Conservation (phyloP, 2,888 invertebrate species). For the Pycnomerus fuliginosus region DNA sequence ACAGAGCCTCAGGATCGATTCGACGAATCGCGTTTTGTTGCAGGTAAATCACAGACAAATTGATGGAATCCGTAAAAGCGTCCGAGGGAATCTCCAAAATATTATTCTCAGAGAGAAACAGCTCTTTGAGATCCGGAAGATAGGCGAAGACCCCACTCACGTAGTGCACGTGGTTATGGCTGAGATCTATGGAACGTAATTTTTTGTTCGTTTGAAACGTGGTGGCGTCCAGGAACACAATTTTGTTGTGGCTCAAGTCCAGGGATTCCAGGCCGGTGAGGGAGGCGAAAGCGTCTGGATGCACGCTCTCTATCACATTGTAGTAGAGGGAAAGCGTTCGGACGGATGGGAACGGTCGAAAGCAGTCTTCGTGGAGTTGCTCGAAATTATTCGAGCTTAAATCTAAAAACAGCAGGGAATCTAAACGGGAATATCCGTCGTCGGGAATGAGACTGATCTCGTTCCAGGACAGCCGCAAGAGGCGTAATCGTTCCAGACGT, state of each 20-base stretch:
- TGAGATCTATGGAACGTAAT: slow-evolving; percentile 79
- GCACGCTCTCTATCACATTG: slow-evolving; percentile 77
- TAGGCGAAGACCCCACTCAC: slow-evolving; percentile 81
- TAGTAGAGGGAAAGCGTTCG: slow-evolving; percentile 80
- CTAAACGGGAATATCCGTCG: slow-evolving; percentile 69
- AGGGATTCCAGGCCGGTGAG: slow-evolving; percentile 76
- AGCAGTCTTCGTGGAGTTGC: slow-evolving; percentile 73
- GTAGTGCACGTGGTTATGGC: slow-evolving; percentile 86
- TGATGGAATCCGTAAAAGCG: slow-evolving; percentile 75
- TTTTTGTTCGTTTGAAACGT: slow-evolving; percentile 77
- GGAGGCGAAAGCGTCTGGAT: slow-evolving; percentile 74
- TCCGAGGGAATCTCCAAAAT: slow-evolving; percentile 79
- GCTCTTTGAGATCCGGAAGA: slow-evolving; percentile 75
- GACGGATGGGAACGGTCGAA: slow-evolving; percentile 76
- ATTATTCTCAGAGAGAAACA: slow-evolving; percentile 87
- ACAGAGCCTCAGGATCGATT: slow-evolving; percentile 75
- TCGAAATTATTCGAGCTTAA: slow-evolving; percentile 84
- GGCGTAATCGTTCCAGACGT: slow-evolving; percentile 70
- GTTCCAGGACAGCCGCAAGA: slow-evolving; percentile 78
- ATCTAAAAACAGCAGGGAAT: slow-evolving; percentile 74
- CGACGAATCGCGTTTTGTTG: slow-evolving; percentile 82
- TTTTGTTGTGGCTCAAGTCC: slow-evolving; percentile 86
- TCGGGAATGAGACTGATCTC: slow-evolving; percentile 72
- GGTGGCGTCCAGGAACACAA: slow-evolving; percentile 70
- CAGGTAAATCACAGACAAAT: slow-evolving; percentile 78